phyloP scores from a whole-genome alignment of 1,140 invertebrate genomes.

The Drosophila kikkawai region DNA sequence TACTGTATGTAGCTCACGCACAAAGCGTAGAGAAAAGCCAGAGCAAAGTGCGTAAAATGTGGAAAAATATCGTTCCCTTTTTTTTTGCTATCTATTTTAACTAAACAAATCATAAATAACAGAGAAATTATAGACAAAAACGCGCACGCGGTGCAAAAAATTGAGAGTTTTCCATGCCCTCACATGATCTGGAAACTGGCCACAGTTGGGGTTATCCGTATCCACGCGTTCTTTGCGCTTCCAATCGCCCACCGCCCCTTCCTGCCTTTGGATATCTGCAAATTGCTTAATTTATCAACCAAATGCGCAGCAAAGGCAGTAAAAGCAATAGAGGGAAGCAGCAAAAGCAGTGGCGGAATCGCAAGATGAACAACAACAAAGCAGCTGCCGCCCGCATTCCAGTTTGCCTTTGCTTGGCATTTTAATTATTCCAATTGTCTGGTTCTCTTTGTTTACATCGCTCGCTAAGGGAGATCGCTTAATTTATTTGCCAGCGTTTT shows the following conservation, averaged over 20 bases:
- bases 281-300: conserved; percentile 72
- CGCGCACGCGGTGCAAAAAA: conserved; percentile 12
- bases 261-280: conserved; percentile 25
- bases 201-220: conserved; percentile 45
- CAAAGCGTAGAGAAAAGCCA: conserved; percentile 16
- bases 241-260: neutral
- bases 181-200: conserved; percentile 45
- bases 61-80: conserved; percentile 33
- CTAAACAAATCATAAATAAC: conserved; percentile 77
- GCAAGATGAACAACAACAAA: conserved; percentile 38
- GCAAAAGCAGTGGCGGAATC: conserved; percentile 13
- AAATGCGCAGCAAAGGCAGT: conserved; percentile 54
- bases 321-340: conserved; percentile 17
- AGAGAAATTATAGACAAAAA: conserved; percentile 54
- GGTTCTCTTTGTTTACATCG: conserved; percentile 67
- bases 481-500: conserved; percentile 68
- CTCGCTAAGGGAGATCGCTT: conserved; percentile 42
- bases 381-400: conserved; percentile 60
- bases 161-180: conserved; percentile 24
- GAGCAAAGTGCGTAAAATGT: conserved; percentile 53
- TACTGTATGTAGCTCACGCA: conserved; percentile 24
- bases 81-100: conserved; percentile 18
- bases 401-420: conserved; percentile 64
- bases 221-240: conserved; percentile 49
- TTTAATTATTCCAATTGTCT: conserved; percentile 81